phyloP scores from a whole-genome alignment of 2,888 invertebrate genomes.

The Callimorpha dominula region DNA sequence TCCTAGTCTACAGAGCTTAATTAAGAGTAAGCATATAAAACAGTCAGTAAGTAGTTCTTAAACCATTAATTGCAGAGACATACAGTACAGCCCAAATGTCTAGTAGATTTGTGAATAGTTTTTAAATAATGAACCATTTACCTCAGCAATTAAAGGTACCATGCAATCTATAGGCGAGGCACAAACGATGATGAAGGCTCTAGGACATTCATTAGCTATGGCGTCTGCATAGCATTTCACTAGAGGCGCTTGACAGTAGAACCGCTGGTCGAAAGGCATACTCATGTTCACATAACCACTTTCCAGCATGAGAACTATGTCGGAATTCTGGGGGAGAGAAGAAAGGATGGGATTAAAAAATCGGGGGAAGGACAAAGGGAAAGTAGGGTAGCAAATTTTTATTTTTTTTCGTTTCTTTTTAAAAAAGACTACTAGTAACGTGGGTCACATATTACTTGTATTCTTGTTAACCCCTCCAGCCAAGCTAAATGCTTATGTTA shows the following conservation, averaged over 20 bases:
- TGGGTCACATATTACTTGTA: no score
- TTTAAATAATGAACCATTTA: conserved; percentile 40
- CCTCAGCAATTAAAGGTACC: conserved; percentile 83
- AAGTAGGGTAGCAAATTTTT: not conserved
- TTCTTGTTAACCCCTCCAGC: no score
- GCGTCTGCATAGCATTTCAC: conserved; percentile 79
- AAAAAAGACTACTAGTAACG: no score
- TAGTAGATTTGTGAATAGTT: not conserved
- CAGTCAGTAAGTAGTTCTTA: not conserved
- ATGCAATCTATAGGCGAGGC: conserved; percentile 85
- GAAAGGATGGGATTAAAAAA: conserved; percentile 1
- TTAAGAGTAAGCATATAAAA: not conserved
- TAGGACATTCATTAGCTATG: conserved; percentile 84
- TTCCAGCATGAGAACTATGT: conserved; percentile 79
- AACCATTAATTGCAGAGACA: not conserved
- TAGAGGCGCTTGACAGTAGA: conserved; percentile 73
- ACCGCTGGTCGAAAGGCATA: conserved; percentile 71
- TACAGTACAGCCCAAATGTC: no score
- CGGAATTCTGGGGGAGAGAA: conserved; percentile 66
- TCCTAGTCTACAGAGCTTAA: not conserved
- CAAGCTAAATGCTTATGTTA: no score
- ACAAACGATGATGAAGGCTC: conserved; percentile 83
- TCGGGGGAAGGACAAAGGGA: not conserved
- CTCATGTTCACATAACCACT: conserved; percentile 64
- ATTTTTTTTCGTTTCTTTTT: no score